Conservation (phyloP, 2,888 invertebrate genomes). For the Kuschelorhynchus macadamiae region DNA sequence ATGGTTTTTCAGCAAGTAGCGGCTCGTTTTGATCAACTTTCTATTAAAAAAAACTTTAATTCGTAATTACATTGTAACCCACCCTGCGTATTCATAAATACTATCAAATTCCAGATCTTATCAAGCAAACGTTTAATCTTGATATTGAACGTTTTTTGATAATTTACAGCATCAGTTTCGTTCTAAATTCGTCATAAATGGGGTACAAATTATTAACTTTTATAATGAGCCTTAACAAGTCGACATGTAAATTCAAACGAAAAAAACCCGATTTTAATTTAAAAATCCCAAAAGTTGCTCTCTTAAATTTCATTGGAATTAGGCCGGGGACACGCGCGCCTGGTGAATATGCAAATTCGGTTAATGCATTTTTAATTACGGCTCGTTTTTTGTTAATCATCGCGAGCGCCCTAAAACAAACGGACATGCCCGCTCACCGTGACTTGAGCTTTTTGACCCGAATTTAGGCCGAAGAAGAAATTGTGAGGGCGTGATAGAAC, state of each 20-base stretch:
- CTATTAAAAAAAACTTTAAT: too few species aligned
- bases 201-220: conserved; percentile 5
- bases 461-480: conserved; percentile 11
- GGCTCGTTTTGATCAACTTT: too few species aligned
- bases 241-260: conserved; percentile 16
- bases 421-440: conserved; percentile 25
- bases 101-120: too few species aligned
- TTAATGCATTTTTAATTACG: conserved; percentile 49
- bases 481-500: conserved; percentile 9
- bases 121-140: too few species aligned
- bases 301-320: conserved; percentile 34
- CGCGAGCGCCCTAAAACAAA: conserved; percentile 34
- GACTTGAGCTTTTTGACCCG: conserved; percentile 16
- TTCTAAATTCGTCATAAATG: too few species aligned
- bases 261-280: conserved; percentile 11
- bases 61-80: too few species aligned
- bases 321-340: conserved; percentile 21
- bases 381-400: conserved; percentile 34
- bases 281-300: conserved; percentile 23
- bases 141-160: too few species aligned
- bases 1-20: too few species aligned
- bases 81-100: too few species aligned
- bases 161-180: too few species aligned
- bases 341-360: conserved; percentile 44
- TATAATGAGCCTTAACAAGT: conserved; percentile 6